Evolutionary conservation across 2,888 invertebrate genomes (phyloP).

Genomic region (Euplagia quadripunctaria): DNA sequence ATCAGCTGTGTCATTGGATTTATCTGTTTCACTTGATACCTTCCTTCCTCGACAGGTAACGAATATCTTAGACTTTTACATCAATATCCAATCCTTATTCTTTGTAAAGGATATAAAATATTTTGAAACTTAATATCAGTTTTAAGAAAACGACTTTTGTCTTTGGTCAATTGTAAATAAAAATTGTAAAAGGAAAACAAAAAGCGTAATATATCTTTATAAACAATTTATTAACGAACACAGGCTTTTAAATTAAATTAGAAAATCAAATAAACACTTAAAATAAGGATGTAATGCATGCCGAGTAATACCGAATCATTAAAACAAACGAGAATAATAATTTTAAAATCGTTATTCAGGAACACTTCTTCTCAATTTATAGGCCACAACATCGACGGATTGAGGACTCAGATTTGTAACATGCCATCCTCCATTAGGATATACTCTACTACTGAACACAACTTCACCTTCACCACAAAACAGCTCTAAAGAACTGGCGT

Average conservation of each 20-base stretch:
- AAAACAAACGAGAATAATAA: neutral
- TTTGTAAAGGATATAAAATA: too few relatives aligned
- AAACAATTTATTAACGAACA: neutral
- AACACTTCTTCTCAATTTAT: conserved; percentile 69
- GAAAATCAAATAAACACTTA: neutral
- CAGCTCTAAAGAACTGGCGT: conserved; percentile 78
- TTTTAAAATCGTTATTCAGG: conserved; percentile 52
- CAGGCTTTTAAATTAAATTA: neutral
- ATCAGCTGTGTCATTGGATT: too few relatives aligned
- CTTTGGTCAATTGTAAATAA: too few relatives aligned
- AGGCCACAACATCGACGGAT: conserved; percentile 64
- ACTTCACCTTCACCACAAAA: conserved; percentile 83
- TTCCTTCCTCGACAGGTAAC: too few relatives aligned
- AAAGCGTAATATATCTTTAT: neutral
- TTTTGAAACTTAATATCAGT: too few relatives aligned
- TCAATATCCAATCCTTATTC: too few relatives aligned
- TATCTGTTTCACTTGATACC: too few relatives aligned
- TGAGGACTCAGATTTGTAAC: conserved; percentile 72
- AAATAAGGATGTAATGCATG: neutral
- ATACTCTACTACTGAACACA: conserved; percentile 79
- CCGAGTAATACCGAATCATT: neutral
- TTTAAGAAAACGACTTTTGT: too few relatives aligned
- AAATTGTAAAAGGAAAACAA: too few relatives aligned
- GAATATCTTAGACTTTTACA: too few relatives aligned
- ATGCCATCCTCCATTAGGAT: conserved; percentile 74